Base-by-base conservation (phyloP, 1,140 invertebrate genomes). In the Bombus soroeensis region DNA sequence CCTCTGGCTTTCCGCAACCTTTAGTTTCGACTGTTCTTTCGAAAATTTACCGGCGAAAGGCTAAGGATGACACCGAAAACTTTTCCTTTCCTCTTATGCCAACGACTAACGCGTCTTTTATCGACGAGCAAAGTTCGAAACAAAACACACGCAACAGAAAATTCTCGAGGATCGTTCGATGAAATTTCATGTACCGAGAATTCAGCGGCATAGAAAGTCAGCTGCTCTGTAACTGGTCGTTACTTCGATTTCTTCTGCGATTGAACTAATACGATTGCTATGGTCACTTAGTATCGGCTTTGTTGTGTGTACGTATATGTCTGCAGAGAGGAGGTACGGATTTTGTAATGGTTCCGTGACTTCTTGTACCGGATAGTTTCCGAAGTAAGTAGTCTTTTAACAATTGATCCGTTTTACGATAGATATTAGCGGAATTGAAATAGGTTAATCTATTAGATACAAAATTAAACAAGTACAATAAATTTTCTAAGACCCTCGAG, bases 51-150 rank as follows among this genome's bases (percentile, higher is more conserved):
- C 66, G 74, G 80, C 83, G 32, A 66, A n/a, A 70, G 53, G 77
- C 87, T 88, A 86, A 89, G 78, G 74, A 87, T 91, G 87, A 87
- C 77, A 53, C 39, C 34, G 88, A 37, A 81, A 90, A 90, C 85
- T 89, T 89, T 89, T 68, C 68, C 78, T 89, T 90, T 86, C 78
- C 78, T 77, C 57, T 71, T 77, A 37, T 64, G n/a, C 43, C 25
- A 57, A n/a, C n/a, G 32, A 70, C 68, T 79, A 83, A 89, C 77
- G 86, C 79, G 66, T 43, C 53, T 71, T 80, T 71, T 53, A 79
- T 85, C 59, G 68, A 39, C 39, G 39, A 0, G 8, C 5, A 53
- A 66, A 80, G 53, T 80, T 73, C 37, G 82, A 83, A 68, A 83
- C 73, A 34, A 75, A 77, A 47, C 64, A 34, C 18, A 15, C 59